Percentiles rank a stretch among this genome's conserved stretches.
phyloP scores from a whole-genome alignment of 30 jellyfish, hydroid and myxozoan species.

The Turritopsis dohrnii region DNA sequence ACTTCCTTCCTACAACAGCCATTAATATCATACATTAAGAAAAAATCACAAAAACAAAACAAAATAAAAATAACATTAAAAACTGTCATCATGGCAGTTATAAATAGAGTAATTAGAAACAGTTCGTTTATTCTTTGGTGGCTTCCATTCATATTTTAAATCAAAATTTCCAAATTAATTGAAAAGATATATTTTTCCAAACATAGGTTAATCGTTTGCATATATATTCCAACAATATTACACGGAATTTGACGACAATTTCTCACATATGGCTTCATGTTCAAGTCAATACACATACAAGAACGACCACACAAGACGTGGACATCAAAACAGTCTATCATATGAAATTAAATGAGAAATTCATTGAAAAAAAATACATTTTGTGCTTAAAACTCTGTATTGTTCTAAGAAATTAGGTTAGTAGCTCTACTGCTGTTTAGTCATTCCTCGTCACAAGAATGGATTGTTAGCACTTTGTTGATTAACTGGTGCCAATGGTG shows the following conservation, averaged over 20 bases:
- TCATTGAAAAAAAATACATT: background rate
- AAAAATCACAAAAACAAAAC: background rate
- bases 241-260: background rate
- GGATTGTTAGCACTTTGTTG: slow-evolving; percentile 47
- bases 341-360: background rate
- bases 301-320: background rate
- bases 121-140: background rate
- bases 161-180: background rate
- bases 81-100: background rate
- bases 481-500: slow-evolving; percentile 65
- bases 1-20: background rate
- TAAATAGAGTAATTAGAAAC: background rate
- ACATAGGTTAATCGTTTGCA: background rate
- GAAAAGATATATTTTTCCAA: background rate
- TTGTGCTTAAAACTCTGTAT: background rate
- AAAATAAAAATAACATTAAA: too few species aligned
- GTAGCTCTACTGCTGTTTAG: background rate
- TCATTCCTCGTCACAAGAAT: slow-evolving; percentile 24
- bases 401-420: background rate
- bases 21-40: background rate
- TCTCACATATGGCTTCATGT: background rate
- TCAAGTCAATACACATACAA: background rate
- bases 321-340: background rate
- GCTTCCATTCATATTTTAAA: background rate
- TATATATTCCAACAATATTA: background rate